Evolutionary conservation across 2,888 invertebrate genomes (phyloP).

Genomic region (Parelbella ahira): DNA sequence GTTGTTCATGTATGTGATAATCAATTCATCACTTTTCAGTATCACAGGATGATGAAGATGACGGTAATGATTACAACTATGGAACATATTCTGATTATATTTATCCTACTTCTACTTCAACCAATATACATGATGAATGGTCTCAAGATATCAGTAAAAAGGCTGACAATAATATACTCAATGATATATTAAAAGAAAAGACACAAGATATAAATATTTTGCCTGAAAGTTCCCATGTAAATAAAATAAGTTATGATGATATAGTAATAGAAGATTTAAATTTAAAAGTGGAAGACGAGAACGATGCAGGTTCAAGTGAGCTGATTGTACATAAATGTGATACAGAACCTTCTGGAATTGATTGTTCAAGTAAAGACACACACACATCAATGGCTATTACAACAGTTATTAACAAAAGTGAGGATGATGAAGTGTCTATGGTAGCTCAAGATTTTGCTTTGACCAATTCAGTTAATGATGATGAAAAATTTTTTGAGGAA

Average conservation of each 20-base stretch:
- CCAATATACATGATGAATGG: conserved; percentile 30
- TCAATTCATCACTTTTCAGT: too few species aligned
- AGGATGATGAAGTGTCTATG: neutral
- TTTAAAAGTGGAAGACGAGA: conserved; percentile 29
- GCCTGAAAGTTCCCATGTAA: conserved; percentile 17
- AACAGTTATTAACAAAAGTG: neutral
- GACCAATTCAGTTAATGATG: neutral
- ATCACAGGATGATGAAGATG: conserved; percentile 68
- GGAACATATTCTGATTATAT: conserved; percentile 53
- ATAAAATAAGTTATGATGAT: conserved; percentile 29
- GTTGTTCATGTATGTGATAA: too few species aligned
- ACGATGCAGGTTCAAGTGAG: conserved; percentile 20
- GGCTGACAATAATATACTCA: conserved; percentile 29
- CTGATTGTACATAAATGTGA: conserved; percentile 21
- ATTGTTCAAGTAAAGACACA: conserved; percentile 4
- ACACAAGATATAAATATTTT: conserved; percentile 23
- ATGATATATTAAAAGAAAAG: conserved; percentile 32
- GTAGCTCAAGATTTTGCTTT: conserved; percentile 2
- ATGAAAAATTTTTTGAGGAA: conserved; percentile 8
- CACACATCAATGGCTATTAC: neutral
- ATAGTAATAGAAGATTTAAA: conserved; percentile 35
- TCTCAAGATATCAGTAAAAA: conserved; percentile 24
- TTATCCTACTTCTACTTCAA: conserved; percentile 37
- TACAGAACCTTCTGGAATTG: neutral
- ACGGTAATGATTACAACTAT: conserved; percentile 54